These are phyloP conservation scores for Drosophila novamexicana DNA, from an alignment of 1,140 invertebrate species.

Conservation along the genomic window DNA sequence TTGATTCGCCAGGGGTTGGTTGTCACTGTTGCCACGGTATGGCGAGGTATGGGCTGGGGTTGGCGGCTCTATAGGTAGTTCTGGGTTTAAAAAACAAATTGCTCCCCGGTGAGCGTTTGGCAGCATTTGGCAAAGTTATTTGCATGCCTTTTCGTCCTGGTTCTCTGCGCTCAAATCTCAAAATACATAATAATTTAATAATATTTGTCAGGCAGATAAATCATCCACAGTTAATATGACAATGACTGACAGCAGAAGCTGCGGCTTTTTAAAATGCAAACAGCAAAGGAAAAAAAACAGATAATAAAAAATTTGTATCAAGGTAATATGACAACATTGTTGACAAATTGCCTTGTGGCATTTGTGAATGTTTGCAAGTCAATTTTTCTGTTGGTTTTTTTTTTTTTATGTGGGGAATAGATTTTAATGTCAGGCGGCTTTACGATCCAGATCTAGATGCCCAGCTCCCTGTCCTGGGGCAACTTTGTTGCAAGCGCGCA, in stretches of 20 bases:
- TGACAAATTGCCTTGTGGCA: slow-evolving; percentile 52
- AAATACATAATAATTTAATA: slow-evolving; percentile 82
- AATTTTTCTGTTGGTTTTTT: background rate
- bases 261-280: slow-evolving; percentile 43
- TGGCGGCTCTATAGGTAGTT: slow-evolving; percentile 57
- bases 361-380: slow-evolving; percentile 9
- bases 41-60: background rate
- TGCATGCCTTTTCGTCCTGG: slow-evolving; percentile 54
- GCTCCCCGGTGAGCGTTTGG: slow-evolving; percentile 75
- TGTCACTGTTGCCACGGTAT: slow-evolving; percentile 6
- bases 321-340: slow-evolving; percentile 65
- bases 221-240: slow-evolving; percentile 80
- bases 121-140: slow-evolving; percentile 63
- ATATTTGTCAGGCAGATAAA: slow-evolving; percentile 82
- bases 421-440: slow-evolving; percentile 72
- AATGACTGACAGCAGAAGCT: slow-evolving; percentile 56
- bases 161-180: slow-evolving; percentile 27
- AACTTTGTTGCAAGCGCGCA: slow-evolving; percentile 68
- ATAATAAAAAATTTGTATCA: slow-evolving; percentile 40
- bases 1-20: slow-evolving; percentile 54
- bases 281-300: slow-evolving; percentile 17
- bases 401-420: slow-evolving; percentile 40
- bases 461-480: slow-evolving; percentile 27
- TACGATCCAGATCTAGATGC: slow-evolving; percentile 61
- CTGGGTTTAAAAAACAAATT: slow-evolving; percentile 62